Evolutionary conservation across 92 coral and sea anemone genomes (phyloP), one percentile per base, ranked within the genome.

Genomic region (Parazoanthus swiftii): DNA sequence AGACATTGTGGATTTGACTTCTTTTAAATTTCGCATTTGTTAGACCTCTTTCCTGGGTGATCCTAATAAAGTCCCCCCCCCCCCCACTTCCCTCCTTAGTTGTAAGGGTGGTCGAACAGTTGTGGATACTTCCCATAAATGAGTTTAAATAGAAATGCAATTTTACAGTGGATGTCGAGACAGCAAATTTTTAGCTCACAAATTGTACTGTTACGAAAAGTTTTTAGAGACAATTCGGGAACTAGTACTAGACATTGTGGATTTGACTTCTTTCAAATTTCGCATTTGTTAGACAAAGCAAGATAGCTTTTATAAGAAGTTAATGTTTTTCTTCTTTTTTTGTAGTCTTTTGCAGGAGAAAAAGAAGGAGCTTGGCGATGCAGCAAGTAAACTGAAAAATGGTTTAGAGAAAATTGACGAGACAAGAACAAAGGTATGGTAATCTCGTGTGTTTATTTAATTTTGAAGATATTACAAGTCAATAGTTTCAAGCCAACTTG

Each of bases 391-490:
- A 89, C 89, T 97, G 85, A 93, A 92, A 79, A 97, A 97, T 90
- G 99, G 99, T 72, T 89, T 97, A 93, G 99, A 97, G 82, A 97
- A 97, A 89, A 97, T 97, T 76, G 99, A 97, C 70, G 99, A 97
- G 73, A 97, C 99, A 38, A 88, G 99, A 79, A 98, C 99, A 26
- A 97, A 97, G 96, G 99, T 97, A 86, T 36, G 8, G 9, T 13
- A 50, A 35, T 37, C 33, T 44, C 44, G 5, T 48, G 23, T 38
- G 84, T 20, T 15, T 63, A 15, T 5, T 39, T 39, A 2, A 39
- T 29, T 0, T 29, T 29, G 33, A 29, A 29, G 33, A 29, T 0
- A 39, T 2, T 46, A 46, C n/a, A n/a, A n/a, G n/a, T n/a, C n/a
- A n/a, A n/a, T n/a, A 5, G 4, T 46, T 46, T 46, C 18, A 2